Evolutionary conservation across 2,113 vertebrate species (phyloP).

Genomic region (Phocoena phocoena): DNA sequence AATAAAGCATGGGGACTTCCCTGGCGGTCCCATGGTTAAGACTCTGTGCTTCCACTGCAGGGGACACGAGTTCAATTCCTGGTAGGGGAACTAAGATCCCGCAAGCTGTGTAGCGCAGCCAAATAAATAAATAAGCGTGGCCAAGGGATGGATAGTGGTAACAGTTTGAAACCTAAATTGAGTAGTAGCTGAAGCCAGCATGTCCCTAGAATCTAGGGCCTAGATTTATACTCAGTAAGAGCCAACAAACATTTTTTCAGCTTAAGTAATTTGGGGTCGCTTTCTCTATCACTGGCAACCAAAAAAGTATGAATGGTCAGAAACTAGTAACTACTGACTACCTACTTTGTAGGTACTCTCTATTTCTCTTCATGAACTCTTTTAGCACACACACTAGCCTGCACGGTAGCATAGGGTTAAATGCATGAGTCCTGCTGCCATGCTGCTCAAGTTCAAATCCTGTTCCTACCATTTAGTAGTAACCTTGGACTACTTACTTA

Average conservation of each 20-base stretch:
- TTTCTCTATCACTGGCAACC: neutral
- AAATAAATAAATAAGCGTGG: too few relatives aligned
- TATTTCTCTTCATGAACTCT: neutral
- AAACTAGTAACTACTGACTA: neutral
- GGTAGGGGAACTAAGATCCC: too few relatives aligned
- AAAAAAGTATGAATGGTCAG: neutral
- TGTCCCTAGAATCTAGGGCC: neutral
- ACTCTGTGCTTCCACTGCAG: too few relatives aligned
- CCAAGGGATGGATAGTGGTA: neutral
- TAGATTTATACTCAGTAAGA: neutral
- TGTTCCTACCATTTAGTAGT: neutral
- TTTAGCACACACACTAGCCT: neutral
- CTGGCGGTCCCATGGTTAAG: too few relatives aligned
- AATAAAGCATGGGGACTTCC: neutral
- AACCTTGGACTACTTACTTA: neutral
- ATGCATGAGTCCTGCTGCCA: neutral
- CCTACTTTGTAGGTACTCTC: neutral
- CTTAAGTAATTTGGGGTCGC: neutral
- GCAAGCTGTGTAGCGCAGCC: too few relatives aligned
- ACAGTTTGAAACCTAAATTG: neutral
- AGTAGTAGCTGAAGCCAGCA: neutral
- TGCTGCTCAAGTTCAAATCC: neutral
- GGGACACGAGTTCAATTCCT: too few relatives aligned
- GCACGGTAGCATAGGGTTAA: neutral
- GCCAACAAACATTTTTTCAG: neutral